Percentiles rank a stretch among this genome's conserved stretches.
These are phyloP conservation scores for Diplogasteroides magnus DNA, from an alignment of 1,140 invertebrate genomes.

Conservation along the genomic window DNA sequence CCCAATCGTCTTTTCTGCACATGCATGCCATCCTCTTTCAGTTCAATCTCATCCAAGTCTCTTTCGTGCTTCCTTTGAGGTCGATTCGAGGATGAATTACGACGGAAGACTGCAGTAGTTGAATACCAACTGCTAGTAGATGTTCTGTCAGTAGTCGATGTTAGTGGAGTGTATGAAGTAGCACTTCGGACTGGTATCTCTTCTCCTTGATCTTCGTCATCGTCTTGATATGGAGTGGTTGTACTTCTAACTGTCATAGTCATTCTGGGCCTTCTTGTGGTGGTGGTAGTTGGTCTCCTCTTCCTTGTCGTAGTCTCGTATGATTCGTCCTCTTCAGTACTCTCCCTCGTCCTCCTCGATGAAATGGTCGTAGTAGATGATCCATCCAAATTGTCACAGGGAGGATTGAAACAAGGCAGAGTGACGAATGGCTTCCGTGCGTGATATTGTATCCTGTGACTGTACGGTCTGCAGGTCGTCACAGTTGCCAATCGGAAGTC, in stretches of 20 bases:
- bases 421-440: conserved; percentile 16
- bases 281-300: conserved; percentile 8
- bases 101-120: too few species aligned
- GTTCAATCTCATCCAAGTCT: neutral
- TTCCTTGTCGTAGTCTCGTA: conserved; percentile 8
- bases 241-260: neutral
- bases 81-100: too few species aligned
- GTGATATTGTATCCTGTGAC: conserved; percentile 12
- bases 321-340: neutral
- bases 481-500: conserved; percentile 21
- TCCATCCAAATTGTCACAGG: conserved; percentile 24
- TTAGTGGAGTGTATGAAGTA: too few species aligned
- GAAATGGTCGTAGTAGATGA: conserved; percentile 9
- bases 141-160: too few species aligned
- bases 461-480: conserved; percentile 26
- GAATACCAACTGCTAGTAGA: too few species aligned
- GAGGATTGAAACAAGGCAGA: conserved; percentile 24
- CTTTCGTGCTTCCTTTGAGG: conserved; percentile 19
- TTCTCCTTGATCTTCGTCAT: too few species aligned
- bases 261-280: neutral
- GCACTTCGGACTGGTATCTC: too few species aligned
- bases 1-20: too few species aligned
- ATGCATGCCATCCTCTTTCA: conserved; percentile 5
- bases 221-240: too few species aligned
- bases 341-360: conserved; percentile 1